Percentiles rank a stretch among this genome's conserved stretches.
Evolutionary conservation across 2,888 invertebrate genomes (phyloP).

Genomic region (Incurvaria masculella): DNA sequence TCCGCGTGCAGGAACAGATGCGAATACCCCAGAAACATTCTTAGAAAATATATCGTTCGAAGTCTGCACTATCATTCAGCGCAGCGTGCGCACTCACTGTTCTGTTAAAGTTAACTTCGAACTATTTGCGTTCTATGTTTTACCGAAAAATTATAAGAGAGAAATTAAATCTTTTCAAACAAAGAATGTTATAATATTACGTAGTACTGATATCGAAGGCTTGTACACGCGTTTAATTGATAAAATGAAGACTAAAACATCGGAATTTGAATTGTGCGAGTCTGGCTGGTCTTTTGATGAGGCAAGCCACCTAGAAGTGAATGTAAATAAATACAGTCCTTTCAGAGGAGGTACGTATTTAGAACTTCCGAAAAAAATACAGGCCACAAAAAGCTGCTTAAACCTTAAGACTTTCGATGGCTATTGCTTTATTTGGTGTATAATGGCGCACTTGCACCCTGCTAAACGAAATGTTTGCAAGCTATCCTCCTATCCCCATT

Average conservation of each 20-base stretch:
- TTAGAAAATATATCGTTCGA: neutral
- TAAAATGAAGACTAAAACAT: neutral
- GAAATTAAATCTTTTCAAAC: slow-evolving; percentile 4
- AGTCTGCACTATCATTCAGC: neutral
- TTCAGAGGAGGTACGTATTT: too few relatives aligned
- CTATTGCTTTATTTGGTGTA: too few relatives aligned
- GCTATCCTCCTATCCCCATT: too few relatives aligned
- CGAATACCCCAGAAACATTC: slow-evolving; percentile 1
- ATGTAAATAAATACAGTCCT: too few relatives aligned
- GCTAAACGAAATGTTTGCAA: too few relatives aligned
- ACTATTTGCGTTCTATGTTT: slow-evolving; percentile 2
- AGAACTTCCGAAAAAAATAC: too few relatives aligned
- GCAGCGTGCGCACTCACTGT: neutral
- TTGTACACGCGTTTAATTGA: neutral
- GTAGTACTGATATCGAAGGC: too few relatives aligned
- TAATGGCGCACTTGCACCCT: too few relatives aligned
- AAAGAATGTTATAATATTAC: slow-evolving; percentile 1
- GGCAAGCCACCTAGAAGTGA: too few relatives aligned
- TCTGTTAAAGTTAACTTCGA: slow-evolving; percentile 1
- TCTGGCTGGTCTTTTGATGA: neutral
- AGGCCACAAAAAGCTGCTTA: too few relatives aligned
- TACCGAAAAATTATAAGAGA: neutral
- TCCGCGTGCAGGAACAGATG: neutral
- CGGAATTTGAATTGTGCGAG: slow-evolving; percentile 1
- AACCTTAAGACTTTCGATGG: too few relatives aligned